Evolutionary conservation across 1,140 invertebrate genomes (phyloP).

Genomic region (Gryon sp.): DNA sequence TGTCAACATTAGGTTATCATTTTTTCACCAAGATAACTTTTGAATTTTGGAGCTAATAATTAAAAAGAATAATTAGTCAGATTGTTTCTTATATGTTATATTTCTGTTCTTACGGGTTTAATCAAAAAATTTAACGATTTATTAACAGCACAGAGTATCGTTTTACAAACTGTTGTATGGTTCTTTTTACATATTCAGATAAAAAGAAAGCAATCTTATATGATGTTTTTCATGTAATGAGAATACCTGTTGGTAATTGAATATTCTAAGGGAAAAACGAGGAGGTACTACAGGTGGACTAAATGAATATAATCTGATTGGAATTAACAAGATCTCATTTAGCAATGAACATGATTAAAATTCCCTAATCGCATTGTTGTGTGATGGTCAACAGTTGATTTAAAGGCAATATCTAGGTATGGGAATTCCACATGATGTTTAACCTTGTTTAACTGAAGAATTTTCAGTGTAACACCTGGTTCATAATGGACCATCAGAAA

Average conservation of each 20-base stretch:
- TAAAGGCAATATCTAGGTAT: slow-evolving; percentile 2
- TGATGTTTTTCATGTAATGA: not conserved
- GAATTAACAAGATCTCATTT: slow-evolving; percentile 33
- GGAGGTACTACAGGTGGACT: slow-evolving; percentile 12
- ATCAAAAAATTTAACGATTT: no score
- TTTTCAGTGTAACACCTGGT: slow-evolving; percentile 47
- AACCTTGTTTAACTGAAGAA: slow-evolving; percentile 46
- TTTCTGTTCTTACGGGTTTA: no score
- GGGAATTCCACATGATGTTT: slow-evolving; percentile 24
- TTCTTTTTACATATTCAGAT: no score
- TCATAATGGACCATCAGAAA: slow-evolving; percentile 25
- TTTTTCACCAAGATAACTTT: not conserved
- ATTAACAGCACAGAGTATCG: no score
- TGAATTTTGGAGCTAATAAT: not conserved
- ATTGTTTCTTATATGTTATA: no score
- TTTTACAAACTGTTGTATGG: no score
- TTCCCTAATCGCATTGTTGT: slow-evolving; percentile 44
- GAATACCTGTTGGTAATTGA: slow-evolving; percentile 30
- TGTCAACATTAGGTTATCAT: no score
- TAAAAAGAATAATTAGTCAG: no score
- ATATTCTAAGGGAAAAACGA: slow-evolving; percentile 11
- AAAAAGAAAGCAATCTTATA: no score
- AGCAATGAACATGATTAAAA: slow-evolving; percentile 29
- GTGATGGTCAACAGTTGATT: slow-evolving; percentile 20
- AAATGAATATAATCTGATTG: slow-evolving; percentile 30